phyloP scores from a whole-genome alignment of 2,888 invertebrate species.

The Agrilus mali region DNA sequence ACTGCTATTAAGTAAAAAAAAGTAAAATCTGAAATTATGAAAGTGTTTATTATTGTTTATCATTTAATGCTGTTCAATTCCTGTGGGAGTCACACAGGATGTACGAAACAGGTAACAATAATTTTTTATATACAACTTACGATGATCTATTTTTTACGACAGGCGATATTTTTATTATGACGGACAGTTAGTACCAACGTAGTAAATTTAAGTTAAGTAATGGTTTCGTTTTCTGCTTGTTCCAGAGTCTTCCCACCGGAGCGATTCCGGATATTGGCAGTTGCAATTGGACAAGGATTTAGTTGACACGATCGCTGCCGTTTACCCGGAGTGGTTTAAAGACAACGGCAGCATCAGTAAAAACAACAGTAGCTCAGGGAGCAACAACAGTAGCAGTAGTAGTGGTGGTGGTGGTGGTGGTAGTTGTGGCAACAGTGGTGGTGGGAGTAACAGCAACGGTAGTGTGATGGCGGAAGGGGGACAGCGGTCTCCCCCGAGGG shows the following conservation, averaged over 20 bases:
- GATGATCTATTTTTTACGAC: too few species aligned
- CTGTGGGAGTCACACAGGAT: too few species aligned
- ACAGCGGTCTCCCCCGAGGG: conserved; percentile 30
- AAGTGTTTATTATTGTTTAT: too few species aligned
- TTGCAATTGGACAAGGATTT: conserved; percentile 87
- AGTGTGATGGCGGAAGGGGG: conserved; percentile 11
- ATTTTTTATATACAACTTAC: too few species aligned
- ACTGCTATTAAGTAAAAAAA: too few species aligned
- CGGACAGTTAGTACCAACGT: too few species aligned
- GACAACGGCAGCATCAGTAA: conserved; percentile 27
- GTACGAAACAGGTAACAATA: too few species aligned
- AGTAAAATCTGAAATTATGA: too few species aligned
- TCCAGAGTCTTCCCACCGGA: conserved; percentile 52
- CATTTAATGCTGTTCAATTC: too few species aligned
- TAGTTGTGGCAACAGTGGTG: conserved; percentile 17
- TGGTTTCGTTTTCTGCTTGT: conserved; percentile 18
- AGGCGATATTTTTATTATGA: too few species aligned
- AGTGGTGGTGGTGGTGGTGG: conserved; percentile 15
- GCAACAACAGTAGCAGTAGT: conserved; percentile 14
- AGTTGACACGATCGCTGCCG: conserved; percentile 81
- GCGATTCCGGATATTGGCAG: conserved; percentile 73
- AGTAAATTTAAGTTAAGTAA: too few species aligned
- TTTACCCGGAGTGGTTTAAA: conserved; percentile 91
- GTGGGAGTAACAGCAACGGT: conserved; percentile 7
- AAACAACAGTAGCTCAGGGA: conserved; percentile 15